Percentiles rank a stretch among this genome's conserved stretches.
phyloP scores from a whole-genome alignment of 2,113 vertebrate species.

The Corydoras sp. region DNA sequence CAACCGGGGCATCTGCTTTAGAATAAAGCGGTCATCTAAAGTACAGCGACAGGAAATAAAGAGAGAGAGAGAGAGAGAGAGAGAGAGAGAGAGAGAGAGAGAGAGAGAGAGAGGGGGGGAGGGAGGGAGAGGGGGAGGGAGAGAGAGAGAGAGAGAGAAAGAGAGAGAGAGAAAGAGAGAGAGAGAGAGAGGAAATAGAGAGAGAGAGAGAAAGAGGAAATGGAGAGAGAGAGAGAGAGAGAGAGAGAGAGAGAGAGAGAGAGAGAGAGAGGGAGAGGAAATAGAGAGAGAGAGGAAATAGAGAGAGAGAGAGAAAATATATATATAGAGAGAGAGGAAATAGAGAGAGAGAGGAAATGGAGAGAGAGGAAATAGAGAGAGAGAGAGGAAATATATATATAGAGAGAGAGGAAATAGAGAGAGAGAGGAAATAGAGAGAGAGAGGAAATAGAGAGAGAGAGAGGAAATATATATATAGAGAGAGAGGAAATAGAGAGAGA shows the following conservation, averaged over 20 bases:
- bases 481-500: not conserved
- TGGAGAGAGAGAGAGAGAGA: too few relatives aligned
- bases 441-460: not conserved
- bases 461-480: too few relatives aligned
- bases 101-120: not conserved
- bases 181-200: not conserved
- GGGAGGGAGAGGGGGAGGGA: too few relatives aligned
- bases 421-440: too few relatives aligned
- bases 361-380: not conserved
- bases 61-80: not conserved
- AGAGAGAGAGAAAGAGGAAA: not conserved
- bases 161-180: not conserved
- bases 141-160: not conserved
- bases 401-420: not conserved
- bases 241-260: not conserved
- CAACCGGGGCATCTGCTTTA: constrained; percentile 97
- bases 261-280: not conserved
- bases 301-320: not conserved
- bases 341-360: not conserved
- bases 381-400: too few relatives aligned
- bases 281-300: not conserved
- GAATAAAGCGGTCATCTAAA: constrained; percentile 91
- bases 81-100: not conserved
- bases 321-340: too few relatives aligned
- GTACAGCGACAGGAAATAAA: not conserved